Evolutionary conservation across 2,113 vertebrate genomes (phyloP).

Genomic region (Neodontobutis hainanensis): DNA sequence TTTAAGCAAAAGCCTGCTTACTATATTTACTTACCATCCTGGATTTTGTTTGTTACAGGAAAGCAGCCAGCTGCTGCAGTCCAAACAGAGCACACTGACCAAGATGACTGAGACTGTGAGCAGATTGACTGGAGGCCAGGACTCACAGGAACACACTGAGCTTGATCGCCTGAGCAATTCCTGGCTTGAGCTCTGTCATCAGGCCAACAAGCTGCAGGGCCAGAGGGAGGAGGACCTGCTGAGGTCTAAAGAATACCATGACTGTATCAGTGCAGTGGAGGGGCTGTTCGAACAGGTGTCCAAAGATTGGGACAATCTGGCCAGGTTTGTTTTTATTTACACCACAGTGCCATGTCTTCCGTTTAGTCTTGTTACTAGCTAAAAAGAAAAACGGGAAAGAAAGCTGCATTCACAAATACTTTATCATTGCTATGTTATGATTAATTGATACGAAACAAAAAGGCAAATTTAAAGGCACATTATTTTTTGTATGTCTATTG

Average conservation of each 20-base stretch:
- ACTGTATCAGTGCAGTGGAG: conserved; percentile 84
- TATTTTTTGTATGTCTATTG: not conserved
- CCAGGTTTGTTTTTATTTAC: conserved; percentile 80
- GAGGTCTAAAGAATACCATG: conserved; percentile 86
- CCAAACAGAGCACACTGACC: conserved; percentile 83
- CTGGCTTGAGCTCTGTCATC: conserved; percentile 91
- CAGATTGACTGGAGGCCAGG: conserved; percentile 84
- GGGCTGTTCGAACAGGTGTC: conserved; percentile 90
- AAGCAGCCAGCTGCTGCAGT: conserved; percentile 86
- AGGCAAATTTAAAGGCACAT: too few relatives aligned
- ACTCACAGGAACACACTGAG: conserved; percentile 89
- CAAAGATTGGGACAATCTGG: conserved; percentile 94
- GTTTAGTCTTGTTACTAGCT: not conserved
- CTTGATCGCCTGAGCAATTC: conserved; percentile 84
- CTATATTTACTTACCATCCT: conserved; percentile 9
- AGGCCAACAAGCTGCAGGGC: conserved; percentile 82
- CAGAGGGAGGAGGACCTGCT: conserved; percentile 90
- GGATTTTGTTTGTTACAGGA: conserved; percentile 77
- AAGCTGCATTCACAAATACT: too few relatives aligned
- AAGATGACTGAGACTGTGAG: conserved; percentile 86
- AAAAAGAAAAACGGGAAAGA: too few relatives aligned
- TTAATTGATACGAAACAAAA: too few relatives aligned
- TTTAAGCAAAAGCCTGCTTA: conserved; percentile 16
- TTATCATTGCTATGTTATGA: too few relatives aligned
- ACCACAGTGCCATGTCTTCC: not conserved